phyloP scores from a whole-genome alignment of 2,113 vertebrate species.

The Ailuropoda melanoleuca region DNA sequence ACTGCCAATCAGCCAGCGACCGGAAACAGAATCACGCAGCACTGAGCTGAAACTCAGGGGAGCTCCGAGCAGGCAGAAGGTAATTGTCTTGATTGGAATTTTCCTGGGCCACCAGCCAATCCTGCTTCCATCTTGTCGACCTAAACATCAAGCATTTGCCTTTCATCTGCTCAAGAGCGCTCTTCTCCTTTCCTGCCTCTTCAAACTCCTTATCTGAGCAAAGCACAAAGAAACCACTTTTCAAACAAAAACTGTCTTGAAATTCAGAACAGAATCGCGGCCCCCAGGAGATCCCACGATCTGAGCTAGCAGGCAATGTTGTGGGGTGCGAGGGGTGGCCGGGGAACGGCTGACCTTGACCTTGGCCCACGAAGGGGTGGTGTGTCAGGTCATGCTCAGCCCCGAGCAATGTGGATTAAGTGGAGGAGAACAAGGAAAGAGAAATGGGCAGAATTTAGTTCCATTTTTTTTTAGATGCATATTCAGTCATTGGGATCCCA shows the following conservation, averaged over 20 bases:
- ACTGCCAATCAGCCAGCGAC: not conserved
- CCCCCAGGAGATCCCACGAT: not conserved
- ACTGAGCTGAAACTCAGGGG: not conserved
- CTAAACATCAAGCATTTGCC: not conserved
- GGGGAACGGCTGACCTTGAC: not conserved
- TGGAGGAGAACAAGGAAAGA: not conserved
- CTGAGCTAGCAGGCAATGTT: not conserved
- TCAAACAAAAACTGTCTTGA: constrained; percentile 7
- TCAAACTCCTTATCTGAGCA: constrained; percentile 64
- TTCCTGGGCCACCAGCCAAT: constrained; percentile 71
- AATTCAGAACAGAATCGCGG: not conserved
- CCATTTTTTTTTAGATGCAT: not conserved
- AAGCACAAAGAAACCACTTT: constrained; percentile 66
- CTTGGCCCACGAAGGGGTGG: not conserved
- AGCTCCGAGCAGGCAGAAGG: not conserved
- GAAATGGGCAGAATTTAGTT: not conserved
- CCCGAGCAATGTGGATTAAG: not conserved
- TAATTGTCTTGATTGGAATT: constrained; percentile 62
- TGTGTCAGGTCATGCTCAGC: not conserved
- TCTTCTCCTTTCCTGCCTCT: not conserved
- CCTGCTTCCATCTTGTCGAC: constrained; percentile 12
- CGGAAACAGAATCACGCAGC: not conserved
- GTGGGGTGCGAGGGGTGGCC: no score
- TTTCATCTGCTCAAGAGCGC: constrained; percentile 22
- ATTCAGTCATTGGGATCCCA: not conserved